These are phyloP conservation scores for Nemoura dubitans DNA, from an alignment of 2,888 invertebrate species.

Conservation along the genomic window DNA sequence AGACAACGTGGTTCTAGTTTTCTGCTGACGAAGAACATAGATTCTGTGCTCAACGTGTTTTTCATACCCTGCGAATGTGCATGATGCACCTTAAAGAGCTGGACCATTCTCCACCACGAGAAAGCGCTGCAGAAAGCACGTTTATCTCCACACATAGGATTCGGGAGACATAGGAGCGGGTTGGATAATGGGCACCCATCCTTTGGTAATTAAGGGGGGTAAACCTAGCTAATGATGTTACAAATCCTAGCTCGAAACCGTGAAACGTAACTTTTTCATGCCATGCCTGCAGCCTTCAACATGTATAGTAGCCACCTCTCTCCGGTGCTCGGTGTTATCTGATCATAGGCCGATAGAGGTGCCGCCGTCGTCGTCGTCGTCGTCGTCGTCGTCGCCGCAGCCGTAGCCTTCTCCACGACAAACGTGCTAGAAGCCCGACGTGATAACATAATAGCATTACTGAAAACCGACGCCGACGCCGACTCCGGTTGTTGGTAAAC, in stretches of 20 bases:
- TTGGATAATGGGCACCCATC: conserved; percentile 31
- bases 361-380: neutral
- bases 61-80: conserved; percentile 18
- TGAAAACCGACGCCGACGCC: neutral
- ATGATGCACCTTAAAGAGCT: conserved; percentile 14
- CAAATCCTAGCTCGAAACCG: conserved; percentile 32
- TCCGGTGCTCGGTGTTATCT: neutral
- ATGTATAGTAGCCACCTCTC: neutral
- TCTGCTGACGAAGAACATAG: conserved; percentile 15
- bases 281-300: conserved; percentile 17
- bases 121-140: neutral
- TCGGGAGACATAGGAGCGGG: conserved; percentile 17
- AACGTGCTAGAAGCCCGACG: neutral
- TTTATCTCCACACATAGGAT: conserved; percentile 20
- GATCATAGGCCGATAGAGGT: neutral
- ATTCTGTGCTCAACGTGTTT: neutral
- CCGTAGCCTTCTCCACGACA: neutral
- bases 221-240: conserved; percentile 40
- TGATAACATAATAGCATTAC: conserved; percentile 18
- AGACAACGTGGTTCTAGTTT: conserved; percentile 15
- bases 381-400: neutral
- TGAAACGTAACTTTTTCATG: conserved; percentile 26
- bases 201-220: conserved; percentile 39
- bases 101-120: neutral
- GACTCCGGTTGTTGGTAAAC: conserved; percentile 33